Conservation (phyloP, 2,888 invertebrate genomes). For the Leptinotarsa rubiginosa region DNA sequence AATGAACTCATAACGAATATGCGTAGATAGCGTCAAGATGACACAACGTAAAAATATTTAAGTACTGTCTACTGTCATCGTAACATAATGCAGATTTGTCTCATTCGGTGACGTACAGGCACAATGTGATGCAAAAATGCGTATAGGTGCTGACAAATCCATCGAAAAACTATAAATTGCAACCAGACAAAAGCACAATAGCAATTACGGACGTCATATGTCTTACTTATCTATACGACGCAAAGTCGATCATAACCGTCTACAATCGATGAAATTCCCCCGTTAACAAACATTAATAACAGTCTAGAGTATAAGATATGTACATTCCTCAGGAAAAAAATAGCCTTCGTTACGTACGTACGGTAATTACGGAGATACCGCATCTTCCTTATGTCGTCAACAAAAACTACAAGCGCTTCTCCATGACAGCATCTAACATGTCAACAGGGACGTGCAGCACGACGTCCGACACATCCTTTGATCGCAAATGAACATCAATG, state of each 20-base stretch:
- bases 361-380: conserved; percentile 20
- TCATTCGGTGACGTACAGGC: too few species aligned
- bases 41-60: too few species aligned
- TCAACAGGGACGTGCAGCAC: conserved; percentile 16
- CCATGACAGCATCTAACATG: conserved; percentile 13
- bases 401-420: conserved; percentile 16
- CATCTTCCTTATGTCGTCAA: conserved; percentile 19
- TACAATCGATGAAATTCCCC: conserved; percentile 16
- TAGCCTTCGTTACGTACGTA: conserved; percentile 15
- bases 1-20: too few species aligned
- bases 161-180: not conserved
- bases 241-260: not conserved
- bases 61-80: too few species aligned
- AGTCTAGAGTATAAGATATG: conserved; percentile 17
- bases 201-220: conserved; percentile 8
- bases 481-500: conserved; percentile 6
- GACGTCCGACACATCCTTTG: not conserved
- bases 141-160: not conserved
- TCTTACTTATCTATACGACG: not conserved
- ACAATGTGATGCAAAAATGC: too few species aligned
- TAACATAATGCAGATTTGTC: too few species aligned
- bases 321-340: conserved; percentile 18
- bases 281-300: conserved; percentile 25
- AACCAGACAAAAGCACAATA: not conserved
- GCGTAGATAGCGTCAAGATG: too few species aligned